Evolutionary conservation across 2,797 vertebrate species (phyloP).

Genomic region (Chloroceryle inda): DNA sequence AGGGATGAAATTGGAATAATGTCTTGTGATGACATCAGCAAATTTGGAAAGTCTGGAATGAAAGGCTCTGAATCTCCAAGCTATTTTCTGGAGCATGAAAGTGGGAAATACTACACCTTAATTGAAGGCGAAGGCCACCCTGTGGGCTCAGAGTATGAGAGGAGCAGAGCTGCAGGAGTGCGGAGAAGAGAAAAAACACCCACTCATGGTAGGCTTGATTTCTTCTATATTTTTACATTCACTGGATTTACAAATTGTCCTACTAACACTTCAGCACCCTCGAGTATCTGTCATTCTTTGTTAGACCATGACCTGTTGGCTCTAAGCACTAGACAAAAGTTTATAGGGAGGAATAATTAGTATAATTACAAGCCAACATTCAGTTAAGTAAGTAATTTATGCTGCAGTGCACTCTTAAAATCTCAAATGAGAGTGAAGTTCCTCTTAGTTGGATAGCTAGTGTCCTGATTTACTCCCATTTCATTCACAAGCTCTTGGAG

Average conservation of each 20-base stretch:
- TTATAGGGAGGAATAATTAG: background rate
- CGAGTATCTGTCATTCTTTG: background rate
- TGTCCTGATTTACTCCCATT: background rate
- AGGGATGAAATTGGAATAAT: constrained; percentile 91
- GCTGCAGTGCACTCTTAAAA: background rate
- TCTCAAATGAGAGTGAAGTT: background rate
- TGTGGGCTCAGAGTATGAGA: constrained; percentile 85
- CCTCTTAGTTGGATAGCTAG: background rate
- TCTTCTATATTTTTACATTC: background rate
- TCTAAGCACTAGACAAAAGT: background rate
- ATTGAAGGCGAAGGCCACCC: constrained; percentile 87
- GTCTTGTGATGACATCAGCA: constrained; percentile 92
- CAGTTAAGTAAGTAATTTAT: background rate
- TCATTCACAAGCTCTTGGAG: background rate
- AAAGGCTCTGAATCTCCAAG: constrained; percentile 90
- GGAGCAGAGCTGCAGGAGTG: constrained; percentile 86
- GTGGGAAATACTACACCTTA: constrained; percentile 90
- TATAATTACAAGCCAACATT: background rate
- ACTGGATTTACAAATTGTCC: background rate
- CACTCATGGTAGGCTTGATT: constrained; percentile 86
- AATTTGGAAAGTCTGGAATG: constrained; percentile 88
- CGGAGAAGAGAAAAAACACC: constrained; percentile 91
- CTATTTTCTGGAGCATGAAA: constrained; percentile 91
- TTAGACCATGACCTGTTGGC: background rate
- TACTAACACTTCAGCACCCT: background rate